Conservation (phyloP, 2,888 invertebrate genomes). For the Aphidius colemani region DNA sequence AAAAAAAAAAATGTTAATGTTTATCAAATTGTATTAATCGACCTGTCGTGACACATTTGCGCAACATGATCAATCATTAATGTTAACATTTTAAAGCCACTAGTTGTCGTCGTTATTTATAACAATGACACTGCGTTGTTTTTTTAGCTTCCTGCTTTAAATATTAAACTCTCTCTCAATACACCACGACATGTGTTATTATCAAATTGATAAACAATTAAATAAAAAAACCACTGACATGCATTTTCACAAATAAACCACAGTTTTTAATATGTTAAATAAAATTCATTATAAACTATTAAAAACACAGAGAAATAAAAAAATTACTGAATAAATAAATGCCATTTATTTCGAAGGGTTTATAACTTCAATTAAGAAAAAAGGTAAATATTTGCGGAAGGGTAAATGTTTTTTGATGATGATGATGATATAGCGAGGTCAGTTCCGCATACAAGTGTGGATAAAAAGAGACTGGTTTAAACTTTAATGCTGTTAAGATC, state of each 20-base stretch:
- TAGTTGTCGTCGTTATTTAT: slow-evolving; percentile 30
- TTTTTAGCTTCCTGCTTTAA: no score
- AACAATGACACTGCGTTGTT: slow-evolving; percentile 31
- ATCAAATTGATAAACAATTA: slow-evolving; percentile 4
- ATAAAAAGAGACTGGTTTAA: slow-evolving; percentile 38
- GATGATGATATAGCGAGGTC: slow-evolving; percentile 32
- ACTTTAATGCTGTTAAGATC: slow-evolving; percentile 6
- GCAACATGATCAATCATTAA: slow-evolving; percentile 11
- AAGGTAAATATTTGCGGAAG: neutral
- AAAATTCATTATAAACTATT: neutral
- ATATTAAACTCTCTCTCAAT: no score
- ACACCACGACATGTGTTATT: neutral
- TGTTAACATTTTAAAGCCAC: slow-evolving; percentile 14
- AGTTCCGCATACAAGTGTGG: slow-evolving; percentile 41
- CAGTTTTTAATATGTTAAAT: neutral
- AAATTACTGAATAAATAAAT: slow-evolving; percentile 21
- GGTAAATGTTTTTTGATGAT: slow-evolving; percentile 21
- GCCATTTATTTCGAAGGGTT: slow-evolving; percentile 5
- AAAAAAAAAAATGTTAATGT: slow-evolving; percentile 9
- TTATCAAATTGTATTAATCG: slow-evolving; percentile 9
- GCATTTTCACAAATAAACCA: neutral
- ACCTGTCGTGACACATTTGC: slow-evolving; percentile 4
- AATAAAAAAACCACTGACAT: neutral
- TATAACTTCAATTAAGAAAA: no score
- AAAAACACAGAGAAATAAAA: no score